Percentiles rank a stretch among this genome's conserved stretches.
Evolutionary conservation across 2,888 invertebrate species (phyloP).

Genomic region (Eilema griseolum): DNA sequence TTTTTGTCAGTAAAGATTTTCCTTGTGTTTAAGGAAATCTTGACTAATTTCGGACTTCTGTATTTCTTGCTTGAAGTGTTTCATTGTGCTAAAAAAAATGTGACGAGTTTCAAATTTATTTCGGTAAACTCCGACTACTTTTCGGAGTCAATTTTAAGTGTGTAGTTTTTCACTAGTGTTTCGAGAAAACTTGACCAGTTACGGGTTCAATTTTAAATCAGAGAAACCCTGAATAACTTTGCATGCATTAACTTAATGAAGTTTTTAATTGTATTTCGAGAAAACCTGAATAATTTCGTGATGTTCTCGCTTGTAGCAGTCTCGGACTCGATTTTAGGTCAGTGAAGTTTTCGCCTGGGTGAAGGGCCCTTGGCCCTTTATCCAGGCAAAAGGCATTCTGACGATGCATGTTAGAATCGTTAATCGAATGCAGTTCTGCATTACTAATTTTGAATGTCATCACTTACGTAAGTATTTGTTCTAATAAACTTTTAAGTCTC

Average conservation of each 20-base stretch:
- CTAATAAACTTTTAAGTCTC: not conserved
- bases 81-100: not conserved
- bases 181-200: no score
- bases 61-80: not conserved
- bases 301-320: not conserved
- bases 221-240: no score
- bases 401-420: no score
- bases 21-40: not conserved
- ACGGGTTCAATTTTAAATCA: no score
- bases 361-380: not conserved
- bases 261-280: not conserved
- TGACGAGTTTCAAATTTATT: no score
- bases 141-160: no score
- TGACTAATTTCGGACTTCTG: no score
- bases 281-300: not conserved
- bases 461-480: constrained; percentile 2
- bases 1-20: not conserved
- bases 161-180: not conserved
- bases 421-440: constrained; percentile 1
- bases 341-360: not conserved
- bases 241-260: not conserved
- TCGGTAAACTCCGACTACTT: no score
- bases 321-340: not conserved
- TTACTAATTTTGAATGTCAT: not conserved
- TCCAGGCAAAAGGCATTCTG: not conserved